Evolutionary conservation across 1,140 invertebrate species (phyloP), one percentile per base, ranked within the genome.

Genomic region (Pseudomyrmex gracilis): DNA sequence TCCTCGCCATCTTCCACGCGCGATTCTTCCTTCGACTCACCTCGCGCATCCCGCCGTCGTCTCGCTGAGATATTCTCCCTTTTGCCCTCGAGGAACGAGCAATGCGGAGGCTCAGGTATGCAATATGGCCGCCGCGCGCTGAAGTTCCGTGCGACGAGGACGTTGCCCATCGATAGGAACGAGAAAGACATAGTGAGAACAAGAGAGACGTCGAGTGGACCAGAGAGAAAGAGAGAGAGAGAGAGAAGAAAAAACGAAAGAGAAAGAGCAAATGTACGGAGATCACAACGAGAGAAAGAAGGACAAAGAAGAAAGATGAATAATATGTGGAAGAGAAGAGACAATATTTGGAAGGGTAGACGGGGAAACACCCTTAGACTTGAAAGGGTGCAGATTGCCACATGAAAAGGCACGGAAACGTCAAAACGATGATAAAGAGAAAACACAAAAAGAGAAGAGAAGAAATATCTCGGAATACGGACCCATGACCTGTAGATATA

Each of bases 81-180:
- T 94, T 94, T 94, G 93, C 94, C 94, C 93, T 94, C 93, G 90
- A 94, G 93, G 93, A 94, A 94, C 92, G 92, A 94, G 94, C 94
- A 94, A 94, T 94, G 94, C 93, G 93, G 93, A 93, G 93, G 91
- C 93, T 94, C 92, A 94, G 93, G 93, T 94, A 94, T 94, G 90
- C 93, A 94, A 94, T 93, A 94, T 94, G 94, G 93, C 94, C 92
- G 94, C 74, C 83, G 67, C 49, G 53, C 12, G 47, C 60, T 84
- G 78, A 68, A 86, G 70, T 73, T 70, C 63, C 58, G 64, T 61
- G 71, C 90, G 64, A 83, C 77, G 68, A 80, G 82, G 82, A 89
- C 64, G 20, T 58, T 74, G 82, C 73, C 80, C 67, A 55, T 49
- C 60, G 61, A 80, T 82, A 61, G 64, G 86, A 88, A 73, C 84